Conservation (phyloP, 2,113 vertebrate species). For the Entomyzon cyanotis region DNA sequence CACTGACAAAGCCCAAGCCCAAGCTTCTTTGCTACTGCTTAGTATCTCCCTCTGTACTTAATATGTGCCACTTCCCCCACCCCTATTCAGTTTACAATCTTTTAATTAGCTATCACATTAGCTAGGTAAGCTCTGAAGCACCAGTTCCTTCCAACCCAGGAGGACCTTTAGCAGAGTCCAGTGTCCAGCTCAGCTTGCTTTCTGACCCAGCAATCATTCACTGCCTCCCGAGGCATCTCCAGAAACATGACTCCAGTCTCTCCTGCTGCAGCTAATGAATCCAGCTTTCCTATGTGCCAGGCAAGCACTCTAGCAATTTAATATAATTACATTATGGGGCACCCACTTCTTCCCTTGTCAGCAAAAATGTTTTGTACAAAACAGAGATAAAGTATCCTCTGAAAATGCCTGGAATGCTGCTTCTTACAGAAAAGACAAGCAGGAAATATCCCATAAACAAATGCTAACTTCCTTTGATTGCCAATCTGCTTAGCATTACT, state of each 20-base stretch:
- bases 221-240: background rate
- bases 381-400: background rate
- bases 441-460: background rate
- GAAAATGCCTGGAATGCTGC: background rate
- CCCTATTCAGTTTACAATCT: background rate
- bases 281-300: background rate
- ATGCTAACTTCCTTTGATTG: background rate
- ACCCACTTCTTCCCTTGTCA: background rate
- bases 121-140: background rate
- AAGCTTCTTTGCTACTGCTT: background rate
- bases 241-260: background rate
- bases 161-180: background rate
- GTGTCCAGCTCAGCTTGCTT: fast-evolving
- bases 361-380: background rate
- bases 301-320: background rate
- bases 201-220: fast-evolving
- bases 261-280: background rate
- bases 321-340: background rate
- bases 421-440: background rate
- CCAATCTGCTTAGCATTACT: background rate
- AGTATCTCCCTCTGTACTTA: background rate
- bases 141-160: background rate
- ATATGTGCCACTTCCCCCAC: fast-evolving
- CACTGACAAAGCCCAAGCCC: background rate
- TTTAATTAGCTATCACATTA: background rate